Evolutionary conservation across 92 coral and sea anemone genomes (phyloP).

Genomic region (Heliopora coerulea): DNA sequence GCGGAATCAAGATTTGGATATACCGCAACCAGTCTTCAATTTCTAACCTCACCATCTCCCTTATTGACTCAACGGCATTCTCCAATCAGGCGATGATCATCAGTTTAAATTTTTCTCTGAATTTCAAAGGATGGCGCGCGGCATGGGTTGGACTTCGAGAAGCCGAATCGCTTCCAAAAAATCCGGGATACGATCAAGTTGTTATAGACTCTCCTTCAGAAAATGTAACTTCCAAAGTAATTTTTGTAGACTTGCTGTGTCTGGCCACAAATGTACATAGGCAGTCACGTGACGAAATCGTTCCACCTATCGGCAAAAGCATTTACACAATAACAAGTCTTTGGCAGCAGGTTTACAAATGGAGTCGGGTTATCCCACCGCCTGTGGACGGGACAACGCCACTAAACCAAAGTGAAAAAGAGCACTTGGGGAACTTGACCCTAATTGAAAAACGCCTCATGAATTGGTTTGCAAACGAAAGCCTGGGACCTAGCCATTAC

Average conservation of each 20-base stretch:
- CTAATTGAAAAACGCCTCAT: constrained; percentile 52
- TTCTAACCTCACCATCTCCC: constrained; percentile 22
- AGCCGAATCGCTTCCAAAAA: background rate
- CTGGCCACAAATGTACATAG: background rate
- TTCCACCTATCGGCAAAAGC: constrained; percentile 37
- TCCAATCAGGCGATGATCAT: background rate
- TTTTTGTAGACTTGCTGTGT: constrained; percentile 49
- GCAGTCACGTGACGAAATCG: constrained; percentile 42
- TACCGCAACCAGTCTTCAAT: constrained; percentile 28
- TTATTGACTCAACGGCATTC: background rate
- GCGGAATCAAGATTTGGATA: constrained; percentile 63
- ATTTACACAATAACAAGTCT: constrained; percentile 31
- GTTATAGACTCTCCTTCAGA: background rate
- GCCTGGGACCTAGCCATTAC: constrained; percentile 28
- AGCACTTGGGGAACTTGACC: constrained; percentile 24
- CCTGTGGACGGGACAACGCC: constrained; percentile 26
- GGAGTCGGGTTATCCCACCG: constrained; percentile 47
- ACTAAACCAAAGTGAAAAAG: background rate
- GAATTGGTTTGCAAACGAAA: constrained; percentile 59
- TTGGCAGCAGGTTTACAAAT: constrained; percentile 51
- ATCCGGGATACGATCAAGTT: constrained; percentile 9
- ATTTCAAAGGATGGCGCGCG: constrained; percentile 60
- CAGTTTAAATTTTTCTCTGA: constrained; percentile 12
- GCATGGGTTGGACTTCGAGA: constrained; percentile 52
- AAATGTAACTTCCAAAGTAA: background rate